phyloP scores from a whole-genome alignment of 2,113 vertebrate genomes.

The Rissa tridactyla region DNA sequence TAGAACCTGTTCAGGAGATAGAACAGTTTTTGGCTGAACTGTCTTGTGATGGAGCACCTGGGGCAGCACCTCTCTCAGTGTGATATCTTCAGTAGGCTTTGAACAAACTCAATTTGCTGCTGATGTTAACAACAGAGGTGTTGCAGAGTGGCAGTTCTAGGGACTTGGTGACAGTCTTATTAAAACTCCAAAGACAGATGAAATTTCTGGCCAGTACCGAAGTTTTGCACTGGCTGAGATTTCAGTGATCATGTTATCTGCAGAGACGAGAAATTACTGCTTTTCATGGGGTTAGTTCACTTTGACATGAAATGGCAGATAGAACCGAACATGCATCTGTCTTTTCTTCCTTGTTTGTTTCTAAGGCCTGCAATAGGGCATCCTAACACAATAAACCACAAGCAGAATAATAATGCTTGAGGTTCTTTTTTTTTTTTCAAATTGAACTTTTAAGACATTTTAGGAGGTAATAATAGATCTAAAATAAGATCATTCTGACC shows the following conservation, averaged over 20 bases:
- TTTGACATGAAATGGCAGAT: background rate
- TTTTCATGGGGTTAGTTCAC: background rate
- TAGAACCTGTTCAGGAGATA: background rate
- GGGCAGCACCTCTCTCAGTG: background rate
- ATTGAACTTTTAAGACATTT: background rate
- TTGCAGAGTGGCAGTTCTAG: background rate
- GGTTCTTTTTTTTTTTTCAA: background rate
- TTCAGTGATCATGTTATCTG: background rate
- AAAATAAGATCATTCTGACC: background rate
- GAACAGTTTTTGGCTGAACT: background rate
- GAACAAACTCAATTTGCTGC: background rate
- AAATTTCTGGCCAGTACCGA: background rate
- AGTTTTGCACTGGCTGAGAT: background rate
- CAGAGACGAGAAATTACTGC: background rate
- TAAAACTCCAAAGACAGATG: background rate
- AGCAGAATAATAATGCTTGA: background rate
- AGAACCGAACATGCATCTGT: background rate
- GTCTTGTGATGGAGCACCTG: background rate
- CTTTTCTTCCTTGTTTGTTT: background rate
- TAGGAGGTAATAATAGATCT: background rate
- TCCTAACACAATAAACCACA: background rate
- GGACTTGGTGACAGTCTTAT: background rate
- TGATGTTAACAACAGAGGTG: background rate
- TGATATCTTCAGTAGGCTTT: background rate
- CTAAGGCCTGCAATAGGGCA: background rate